Evolutionary conservation across 2,113 vertebrate genomes (phyloP).

Genomic region (Hypanus sabinus): DNA sequence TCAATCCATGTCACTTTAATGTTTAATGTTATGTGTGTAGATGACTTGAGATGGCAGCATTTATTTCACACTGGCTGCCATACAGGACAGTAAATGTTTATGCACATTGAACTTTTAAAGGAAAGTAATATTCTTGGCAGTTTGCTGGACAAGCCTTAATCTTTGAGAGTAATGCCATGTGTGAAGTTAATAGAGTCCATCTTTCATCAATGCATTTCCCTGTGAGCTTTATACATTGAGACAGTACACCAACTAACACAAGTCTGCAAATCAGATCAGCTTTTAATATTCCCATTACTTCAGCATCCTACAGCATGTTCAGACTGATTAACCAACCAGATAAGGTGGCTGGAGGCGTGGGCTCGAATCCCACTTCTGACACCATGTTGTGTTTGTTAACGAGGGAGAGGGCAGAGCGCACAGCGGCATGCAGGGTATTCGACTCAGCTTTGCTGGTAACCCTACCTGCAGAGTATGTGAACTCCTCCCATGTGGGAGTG

Average conservation of each 20-base stretch:
- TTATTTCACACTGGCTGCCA: background rate
- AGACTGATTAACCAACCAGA: background rate
- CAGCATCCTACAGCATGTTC: background rate
- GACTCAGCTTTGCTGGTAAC: too few relatives aligned
- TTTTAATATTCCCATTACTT: background rate
- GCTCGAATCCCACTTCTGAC: too few relatives aligned
- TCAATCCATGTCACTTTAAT: background rate
- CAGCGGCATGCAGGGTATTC: too few relatives aligned
- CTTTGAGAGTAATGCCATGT: background rate
- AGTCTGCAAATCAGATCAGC: background rate
- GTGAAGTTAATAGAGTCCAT: background rate
- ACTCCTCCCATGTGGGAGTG: too few relatives aligned
- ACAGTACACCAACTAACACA: background rate
- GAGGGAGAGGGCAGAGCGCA: too few relatives aligned
- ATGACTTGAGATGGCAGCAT: background rate
- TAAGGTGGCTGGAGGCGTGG: background rate
- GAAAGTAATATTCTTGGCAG: background rate
- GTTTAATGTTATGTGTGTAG: background rate
- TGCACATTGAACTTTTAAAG: background rate
- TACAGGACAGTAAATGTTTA: background rate
- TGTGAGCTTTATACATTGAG: background rate
- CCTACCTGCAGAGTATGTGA: too few relatives aligned
- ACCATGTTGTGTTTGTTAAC: too few relatives aligned
- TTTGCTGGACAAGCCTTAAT: background rate
- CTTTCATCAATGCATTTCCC: background rate